A percentile compares a stretch with the other conserved stretches of the same genome.
phyloP scores from a whole-genome alignment of 2,113 vertebrate species.

The Pithys albifrons region DNA sequence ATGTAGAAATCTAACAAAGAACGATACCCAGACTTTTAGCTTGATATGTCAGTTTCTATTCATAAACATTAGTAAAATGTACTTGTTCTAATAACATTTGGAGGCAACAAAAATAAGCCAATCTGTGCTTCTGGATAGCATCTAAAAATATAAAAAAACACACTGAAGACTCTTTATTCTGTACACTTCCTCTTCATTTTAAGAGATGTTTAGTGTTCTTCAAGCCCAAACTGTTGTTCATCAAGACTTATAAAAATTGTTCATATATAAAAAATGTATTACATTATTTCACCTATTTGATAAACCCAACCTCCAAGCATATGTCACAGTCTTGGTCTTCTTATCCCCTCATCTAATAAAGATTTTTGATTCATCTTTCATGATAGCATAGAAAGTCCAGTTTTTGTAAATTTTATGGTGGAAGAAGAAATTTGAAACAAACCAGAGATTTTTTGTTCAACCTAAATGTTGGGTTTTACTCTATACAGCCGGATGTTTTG shows the following conservation, averaged over 20 bases:
- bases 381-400: background rate
- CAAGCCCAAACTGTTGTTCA: background rate
- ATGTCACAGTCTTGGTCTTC: background rate
- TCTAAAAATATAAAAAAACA: background rate
- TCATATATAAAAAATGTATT: background rate
- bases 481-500: background rate
- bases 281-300: background rate
- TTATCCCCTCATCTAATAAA: background rate
- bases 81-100: background rate
- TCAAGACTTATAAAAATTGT: background rate
- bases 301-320: background rate
- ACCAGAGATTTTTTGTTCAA: background rate
- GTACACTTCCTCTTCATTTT: background rate
- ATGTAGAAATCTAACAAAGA: conserved; percentile 1
- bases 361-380: background rate
- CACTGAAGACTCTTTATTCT: background rate
- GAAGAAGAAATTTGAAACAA: background rate
- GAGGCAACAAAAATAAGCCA: background rate
- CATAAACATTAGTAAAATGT: background rate
- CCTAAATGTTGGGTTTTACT: background rate
- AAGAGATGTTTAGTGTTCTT: background rate
- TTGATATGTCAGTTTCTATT: conserved; percentile 44
- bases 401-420: background rate
- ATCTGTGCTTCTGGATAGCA: background rate
- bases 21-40: conserved; percentile 2